These are phyloP conservation scores for Spodoptera litura DNA, from an alignment of 1,140 invertebrate species.

Conservation along the genomic window DNA sequence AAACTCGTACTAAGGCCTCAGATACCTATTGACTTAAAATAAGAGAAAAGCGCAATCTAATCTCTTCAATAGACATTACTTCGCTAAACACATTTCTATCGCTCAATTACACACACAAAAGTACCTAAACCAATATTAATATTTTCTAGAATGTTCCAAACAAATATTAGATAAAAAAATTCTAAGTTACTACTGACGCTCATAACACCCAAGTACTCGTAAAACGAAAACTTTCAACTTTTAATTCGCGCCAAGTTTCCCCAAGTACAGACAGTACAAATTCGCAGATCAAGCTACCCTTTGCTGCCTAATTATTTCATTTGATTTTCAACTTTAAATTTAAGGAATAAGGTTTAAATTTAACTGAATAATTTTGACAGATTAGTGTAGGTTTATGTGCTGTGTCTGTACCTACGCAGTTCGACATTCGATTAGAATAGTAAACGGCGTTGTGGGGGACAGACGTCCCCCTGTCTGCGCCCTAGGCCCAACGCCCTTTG, in stretches of 20 bases:
- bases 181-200: neutral
- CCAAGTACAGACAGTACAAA: constrained; percentile 5
- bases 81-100: no score
- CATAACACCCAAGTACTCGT: neutral
- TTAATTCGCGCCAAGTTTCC: constrained; percentile 34
- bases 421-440: constrained; percentile 52
- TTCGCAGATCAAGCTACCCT: no score
- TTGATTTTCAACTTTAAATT: no score
- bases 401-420: constrained; percentile 22
- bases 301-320: no score
- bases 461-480: constrained; percentile 54
- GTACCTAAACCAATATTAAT: neutral
- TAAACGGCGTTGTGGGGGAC: constrained; percentile 48
- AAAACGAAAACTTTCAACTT: constrained; percentile 8
- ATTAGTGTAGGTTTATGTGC: neutral
- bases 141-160: no score
- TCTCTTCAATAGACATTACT: no score
- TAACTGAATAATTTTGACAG: no score
- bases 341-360: no score
- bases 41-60: no score
- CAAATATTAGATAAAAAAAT: neutral
- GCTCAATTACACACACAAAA: neutral
- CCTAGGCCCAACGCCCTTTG: constrained; percentile 51
- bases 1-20: no score
- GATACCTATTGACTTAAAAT: no score